Evolutionary conservation across 2,888 invertebrate genomes (phyloP).

Genomic region (Orthosia gothica): DNA sequence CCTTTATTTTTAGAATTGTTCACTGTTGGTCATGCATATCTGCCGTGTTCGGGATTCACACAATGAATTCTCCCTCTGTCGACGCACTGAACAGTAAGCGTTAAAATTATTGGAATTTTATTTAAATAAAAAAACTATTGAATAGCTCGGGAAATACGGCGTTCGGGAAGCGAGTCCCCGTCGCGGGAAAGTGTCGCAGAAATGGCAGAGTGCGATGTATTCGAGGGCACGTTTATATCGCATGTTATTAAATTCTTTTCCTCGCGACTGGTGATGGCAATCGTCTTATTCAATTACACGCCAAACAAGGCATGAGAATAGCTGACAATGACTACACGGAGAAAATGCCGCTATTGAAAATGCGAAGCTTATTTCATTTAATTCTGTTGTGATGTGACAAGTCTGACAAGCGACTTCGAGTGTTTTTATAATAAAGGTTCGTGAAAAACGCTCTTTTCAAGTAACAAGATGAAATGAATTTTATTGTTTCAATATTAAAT

Average conservation of each 20-base stretch:
- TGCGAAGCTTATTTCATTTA: conserved; percentile 84
- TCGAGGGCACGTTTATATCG: conserved; percentile 78
- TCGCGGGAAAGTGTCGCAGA: conserved; percentile 69
- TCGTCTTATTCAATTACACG: conserved; percentile 89
- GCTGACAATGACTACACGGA: conserved; percentile 85
- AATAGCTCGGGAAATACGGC: conserved; percentile 58
- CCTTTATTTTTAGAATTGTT: conserved; percentile 68
- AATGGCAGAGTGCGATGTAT: conserved; percentile 74
- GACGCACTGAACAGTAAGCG: conserved; percentile 76
- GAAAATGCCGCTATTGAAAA: conserved; percentile 84
- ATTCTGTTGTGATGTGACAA: conserved; percentile 75
- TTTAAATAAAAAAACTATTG: conserved; percentile 84
- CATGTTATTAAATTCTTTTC: conserved; percentile 90
- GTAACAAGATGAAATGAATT: conserved; percentile 42
- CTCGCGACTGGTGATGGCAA: conserved; percentile 85
- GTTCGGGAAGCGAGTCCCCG: conserved; percentile 57
- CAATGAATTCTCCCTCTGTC: conserved; percentile 78
- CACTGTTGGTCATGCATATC: conserved; percentile 58
- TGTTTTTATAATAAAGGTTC: conserved; percentile 68
- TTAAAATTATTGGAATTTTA: conserved; percentile 84
- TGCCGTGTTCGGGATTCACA: conserved; percentile 60
- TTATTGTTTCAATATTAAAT: conserved; percentile 56
- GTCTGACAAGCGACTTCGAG: conserved; percentile 70
- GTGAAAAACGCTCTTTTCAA: conserved; percentile 40
- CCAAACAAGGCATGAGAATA: conserved; percentile 86